Evolutionary conservation across 2,113 vertebrate genomes (phyloP).

Genomic region (Halichoeres trimaculatus): DNA sequence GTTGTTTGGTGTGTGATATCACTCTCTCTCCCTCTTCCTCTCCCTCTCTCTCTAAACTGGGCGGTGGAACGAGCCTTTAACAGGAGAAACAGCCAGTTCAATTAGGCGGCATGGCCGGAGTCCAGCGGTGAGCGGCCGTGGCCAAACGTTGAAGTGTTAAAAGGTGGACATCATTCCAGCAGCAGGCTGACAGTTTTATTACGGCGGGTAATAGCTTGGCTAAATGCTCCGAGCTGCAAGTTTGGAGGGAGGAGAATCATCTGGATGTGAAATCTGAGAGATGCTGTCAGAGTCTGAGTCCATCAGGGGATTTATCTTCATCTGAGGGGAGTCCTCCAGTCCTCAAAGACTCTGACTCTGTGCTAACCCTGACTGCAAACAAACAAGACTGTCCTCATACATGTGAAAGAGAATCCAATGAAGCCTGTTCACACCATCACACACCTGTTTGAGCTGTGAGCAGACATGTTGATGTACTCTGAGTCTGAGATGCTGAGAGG

Average conservation of each 20-base stretch:
- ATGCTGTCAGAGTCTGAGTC: neutral
- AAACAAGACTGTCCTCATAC: too few species aligned
- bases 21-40: neutral
- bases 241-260: neutral
- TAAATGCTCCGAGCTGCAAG: constrained; percentile 36
- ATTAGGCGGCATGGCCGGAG: constrained; percentile 60
- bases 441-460: too few species aligned
- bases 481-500: too few species aligned
- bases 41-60: neutral
- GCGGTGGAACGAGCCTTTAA: constrained; percentile 7
- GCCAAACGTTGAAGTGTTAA: constrained; percentile 58
- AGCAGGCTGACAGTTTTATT: constrained; percentile 69
- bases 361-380: too few species aligned
- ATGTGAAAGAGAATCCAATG: too few species aligned
- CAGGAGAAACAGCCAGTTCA: constrained; percentile 33
- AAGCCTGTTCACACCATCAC: too few species aligned
- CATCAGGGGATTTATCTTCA: too few species aligned
- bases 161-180: constrained; percentile 56
- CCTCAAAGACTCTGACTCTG: too few species aligned
- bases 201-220: constrained; percentile 54
- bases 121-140: constrained; percentile 37
- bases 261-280: neutral
- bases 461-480: too few species aligned
- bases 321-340: too few species aligned
- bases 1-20: constrained; percentile 41